These are phyloP conservation scores for Strigamia maritima DNA, from an alignment of 2,888 invertebrate species.

Conservation along the genomic window DNA sequence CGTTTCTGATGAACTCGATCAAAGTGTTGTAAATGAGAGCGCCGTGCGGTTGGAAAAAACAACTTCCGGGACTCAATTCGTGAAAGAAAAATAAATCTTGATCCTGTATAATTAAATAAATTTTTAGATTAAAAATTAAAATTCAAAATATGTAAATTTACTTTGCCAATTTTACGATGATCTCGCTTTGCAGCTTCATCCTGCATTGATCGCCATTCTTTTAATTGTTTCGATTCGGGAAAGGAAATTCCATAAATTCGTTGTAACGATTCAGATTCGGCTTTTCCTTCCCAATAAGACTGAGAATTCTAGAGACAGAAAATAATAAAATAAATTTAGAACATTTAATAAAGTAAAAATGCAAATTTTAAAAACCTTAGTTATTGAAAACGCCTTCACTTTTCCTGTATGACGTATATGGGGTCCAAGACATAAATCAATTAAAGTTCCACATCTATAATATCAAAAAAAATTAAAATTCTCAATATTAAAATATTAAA, in stretches of 20 bases:
- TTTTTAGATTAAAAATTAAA: too few species aligned
- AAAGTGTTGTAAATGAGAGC: constrained; percentile 94
- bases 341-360: background rate
- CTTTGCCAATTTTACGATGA: constrained; percentile 87
- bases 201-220: constrained; percentile 95
- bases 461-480: background rate
- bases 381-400: constrained; percentile 86
- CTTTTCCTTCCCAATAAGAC: constrained; percentile 96
- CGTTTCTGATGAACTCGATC: constrained; percentile 74
- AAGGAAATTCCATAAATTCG: constrained; percentile 95
- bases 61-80: constrained; percentile 94
- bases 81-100: constrained; percentile 99
- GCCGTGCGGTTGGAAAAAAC: constrained; percentile 96
- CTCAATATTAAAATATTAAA: background rate
- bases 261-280: constrained; percentile 89
- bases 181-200: constrained; percentile 96
- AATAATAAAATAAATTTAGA: background rate
- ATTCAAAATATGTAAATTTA: constrained; percentile 47
- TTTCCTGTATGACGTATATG: constrained; percentile 97
- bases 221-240: constrained; percentile 90
- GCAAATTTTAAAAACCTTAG: constrained; percentile 63
- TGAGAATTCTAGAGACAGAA: constrained; percentile 61
- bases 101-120: too few species aligned
- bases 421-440: constrained; percentile 95
- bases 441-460: constrained; percentile 78